A percentile compares a stretch with the other conserved stretches of the same genome.
phyloP scores from a whole-genome alignment of 2,797 vertebrate species.

The Holocentrus rufus region DNA sequence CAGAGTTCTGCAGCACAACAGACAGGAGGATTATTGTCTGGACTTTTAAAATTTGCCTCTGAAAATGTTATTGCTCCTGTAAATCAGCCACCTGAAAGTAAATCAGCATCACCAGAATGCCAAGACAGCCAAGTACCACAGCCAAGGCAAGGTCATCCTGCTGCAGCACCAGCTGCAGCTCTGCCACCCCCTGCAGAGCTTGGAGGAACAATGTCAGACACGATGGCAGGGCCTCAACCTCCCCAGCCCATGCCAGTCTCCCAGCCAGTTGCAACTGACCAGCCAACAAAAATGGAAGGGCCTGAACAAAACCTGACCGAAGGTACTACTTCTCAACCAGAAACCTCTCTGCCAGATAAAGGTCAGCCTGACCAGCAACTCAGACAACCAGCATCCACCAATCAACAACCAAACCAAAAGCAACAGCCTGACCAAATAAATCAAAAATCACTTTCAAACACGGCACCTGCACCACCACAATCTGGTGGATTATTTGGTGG shows the following conservation, averaged over 20 bases:
- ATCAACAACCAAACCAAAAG: conserved; percentile 52
- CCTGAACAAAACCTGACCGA: conserved; percentile 43
- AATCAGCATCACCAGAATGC: conserved; percentile 23
- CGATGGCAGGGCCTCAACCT: conserved; percentile 66
- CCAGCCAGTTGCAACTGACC: conserved; percentile 33
- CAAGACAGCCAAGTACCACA: conserved; percentile 50
- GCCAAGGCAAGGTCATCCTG: conserved; percentile 52
- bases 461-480: conserved; percentile 55
- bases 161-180: conserved; percentile 29
- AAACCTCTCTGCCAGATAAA: conserved; percentile 53
- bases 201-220: conserved; percentile 72
- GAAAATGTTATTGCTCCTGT: conserved; percentile 73
- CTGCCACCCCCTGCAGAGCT: conserved; percentile 44
- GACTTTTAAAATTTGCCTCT: conserved; percentile 83
- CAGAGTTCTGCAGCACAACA: conserved; percentile 61
- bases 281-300: conserved; percentile 38
- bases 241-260: conserved; percentile 54
- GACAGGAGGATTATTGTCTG: conserved; percentile 78
- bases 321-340: conserved; percentile 40
- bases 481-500: conserved; percentile 81
- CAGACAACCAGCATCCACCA: conserved; percentile 24
- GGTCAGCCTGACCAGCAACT: conserved; percentile 42
- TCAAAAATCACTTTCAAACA: conserved; percentile 44
- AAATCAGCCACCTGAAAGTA: conserved; percentile 44
- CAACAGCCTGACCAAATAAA: conserved; percentile 41